phyloP scores from a whole-genome alignment of 2,113 vertebrate species.

The Hippocampus zosterae region DNA sequence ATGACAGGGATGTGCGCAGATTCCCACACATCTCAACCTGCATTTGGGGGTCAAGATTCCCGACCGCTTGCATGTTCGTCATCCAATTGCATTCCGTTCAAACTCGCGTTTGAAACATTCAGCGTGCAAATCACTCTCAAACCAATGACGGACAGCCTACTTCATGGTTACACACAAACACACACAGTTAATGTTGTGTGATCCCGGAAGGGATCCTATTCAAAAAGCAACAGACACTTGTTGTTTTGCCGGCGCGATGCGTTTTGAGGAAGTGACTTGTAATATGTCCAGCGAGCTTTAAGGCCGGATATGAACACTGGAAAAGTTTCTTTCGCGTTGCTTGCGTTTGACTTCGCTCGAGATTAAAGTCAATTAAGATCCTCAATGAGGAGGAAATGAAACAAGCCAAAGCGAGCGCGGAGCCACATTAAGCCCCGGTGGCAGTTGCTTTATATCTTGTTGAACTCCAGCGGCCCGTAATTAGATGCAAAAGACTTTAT shows the following conservation, averaged over 20 bases:
- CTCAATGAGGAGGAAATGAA: background rate
- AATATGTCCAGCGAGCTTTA: no score
- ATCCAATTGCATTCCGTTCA: background rate
- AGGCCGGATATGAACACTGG: background rate
- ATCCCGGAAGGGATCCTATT: no score
- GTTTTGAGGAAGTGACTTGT: no score
- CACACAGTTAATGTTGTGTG: no score
- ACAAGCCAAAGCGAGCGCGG: background rate
- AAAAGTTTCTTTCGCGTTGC: background rate
- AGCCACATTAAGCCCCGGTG: background rate
- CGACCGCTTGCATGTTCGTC: background rate
- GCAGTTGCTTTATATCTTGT: background rate
- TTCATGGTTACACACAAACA: no score
- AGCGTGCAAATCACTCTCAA: no score
- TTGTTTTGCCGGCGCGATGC: no score
- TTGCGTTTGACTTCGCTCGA: background rate
- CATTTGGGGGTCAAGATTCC: background rate
- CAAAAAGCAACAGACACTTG: no score
- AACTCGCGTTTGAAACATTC: background rate
- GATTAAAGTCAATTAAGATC: background rate
- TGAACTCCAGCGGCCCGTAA: conserved; percentile 18
- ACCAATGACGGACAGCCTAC: no score
- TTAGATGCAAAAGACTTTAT: conserved; percentile 26
- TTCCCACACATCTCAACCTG: conserved; percentile 49
- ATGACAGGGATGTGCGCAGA: conserved; percentile 41